These are phyloP conservation scores for Tenthredo distinguenda DNA, from an alignment of 2,888 invertebrate species.

Conservation along the genomic window DNA sequence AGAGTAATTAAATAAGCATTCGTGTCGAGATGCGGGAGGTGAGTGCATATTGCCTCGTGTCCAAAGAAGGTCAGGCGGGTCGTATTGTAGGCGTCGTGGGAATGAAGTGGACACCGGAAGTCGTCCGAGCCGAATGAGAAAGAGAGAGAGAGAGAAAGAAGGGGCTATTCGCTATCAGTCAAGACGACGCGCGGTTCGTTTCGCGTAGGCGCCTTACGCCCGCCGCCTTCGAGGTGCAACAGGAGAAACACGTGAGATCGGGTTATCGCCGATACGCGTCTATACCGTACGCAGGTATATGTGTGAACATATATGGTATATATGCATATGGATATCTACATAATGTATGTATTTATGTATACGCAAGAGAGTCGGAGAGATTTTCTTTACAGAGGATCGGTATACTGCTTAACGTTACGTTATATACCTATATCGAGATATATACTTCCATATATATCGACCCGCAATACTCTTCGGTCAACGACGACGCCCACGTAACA, in stretches of 20 bases:
- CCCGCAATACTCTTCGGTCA: constrained; percentile 41
- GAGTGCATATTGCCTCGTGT: constrained; percentile 14
- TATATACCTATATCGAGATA: constrained; percentile 20
- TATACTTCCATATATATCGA: constrained; percentile 18
- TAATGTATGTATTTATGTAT: constrained; percentile 11
- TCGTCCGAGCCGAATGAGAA: constrained; percentile 25
- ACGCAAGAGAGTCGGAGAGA: neutral
- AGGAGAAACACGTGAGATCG: constrained; percentile 46
- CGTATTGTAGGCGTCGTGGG: constrained; percentile 54
- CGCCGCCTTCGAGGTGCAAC: constrained; percentile 35
- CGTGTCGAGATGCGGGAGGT: neutral
- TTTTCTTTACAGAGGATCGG: neutral
- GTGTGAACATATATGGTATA: neutral
- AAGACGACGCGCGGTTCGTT: constrained; percentile 44
- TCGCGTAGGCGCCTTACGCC: constrained; percentile 49
- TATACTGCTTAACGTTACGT: neutral
- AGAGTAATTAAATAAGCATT: neutral
- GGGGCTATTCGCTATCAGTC: constrained; percentile 49
- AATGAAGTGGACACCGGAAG: constrained; percentile 53
- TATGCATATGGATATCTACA: constrained; percentile 10
- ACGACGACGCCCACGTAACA: constrained; percentile 45
- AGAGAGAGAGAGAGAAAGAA: neutral
- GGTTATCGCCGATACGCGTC: constrained; percentile 42
- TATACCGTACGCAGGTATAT: neutral
- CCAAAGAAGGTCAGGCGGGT: constrained; percentile 39